Evolutionary conservation across 2,888 invertebrate species (phyloP), one percentile per base, ranked within the genome.

Genomic region (Acronicta alni): DNA sequence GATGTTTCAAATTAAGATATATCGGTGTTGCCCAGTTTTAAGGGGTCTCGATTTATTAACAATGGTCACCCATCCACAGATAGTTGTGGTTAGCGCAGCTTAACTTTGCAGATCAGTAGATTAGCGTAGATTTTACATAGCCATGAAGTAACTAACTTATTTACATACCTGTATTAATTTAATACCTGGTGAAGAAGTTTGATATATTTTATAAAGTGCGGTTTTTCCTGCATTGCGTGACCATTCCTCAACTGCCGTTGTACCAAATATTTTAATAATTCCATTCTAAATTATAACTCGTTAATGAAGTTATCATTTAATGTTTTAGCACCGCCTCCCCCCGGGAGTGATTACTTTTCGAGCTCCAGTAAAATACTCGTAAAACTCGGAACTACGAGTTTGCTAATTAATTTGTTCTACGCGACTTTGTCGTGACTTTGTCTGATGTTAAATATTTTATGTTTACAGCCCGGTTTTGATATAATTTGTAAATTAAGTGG

Each of bases 271-370:
- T 72, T 76, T 67, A 72, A 73, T 76, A 64, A 75, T 64, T 68
- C 55, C 51, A 72, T 72, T 74, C 73, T 64, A 67, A 72, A 76
- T 57, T 35, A 67, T 76, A 72, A 67, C 61, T 58, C 56, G 35
- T 49, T 65, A 76, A 76, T 74, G 65, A 69, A 72, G 73, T 65
- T 72, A 76, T 76, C 77, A 76, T 74, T 68, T 60, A 68, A 72
- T 74, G 53, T 68, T 76, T 57, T 58, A 68, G 60, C 77, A 62
- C 64, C 62, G 59, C 59, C 47, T 54, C 35, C 57, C 61, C 53
- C 15, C 14, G 59, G 49, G 73, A 59, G 60, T 72, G 69, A 76
- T 72, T 69, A 76, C 59, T 68, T 72, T 67, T 60, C 56, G 18
- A 72, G 73, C 63, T 41, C 46, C 61, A 59, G 58, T 72, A 58